These are phyloP conservation scores for Petrocephalus sullivani DNA, from an alignment of 2,797 vertebrate genomes.

Conservation along the genomic window DNA sequence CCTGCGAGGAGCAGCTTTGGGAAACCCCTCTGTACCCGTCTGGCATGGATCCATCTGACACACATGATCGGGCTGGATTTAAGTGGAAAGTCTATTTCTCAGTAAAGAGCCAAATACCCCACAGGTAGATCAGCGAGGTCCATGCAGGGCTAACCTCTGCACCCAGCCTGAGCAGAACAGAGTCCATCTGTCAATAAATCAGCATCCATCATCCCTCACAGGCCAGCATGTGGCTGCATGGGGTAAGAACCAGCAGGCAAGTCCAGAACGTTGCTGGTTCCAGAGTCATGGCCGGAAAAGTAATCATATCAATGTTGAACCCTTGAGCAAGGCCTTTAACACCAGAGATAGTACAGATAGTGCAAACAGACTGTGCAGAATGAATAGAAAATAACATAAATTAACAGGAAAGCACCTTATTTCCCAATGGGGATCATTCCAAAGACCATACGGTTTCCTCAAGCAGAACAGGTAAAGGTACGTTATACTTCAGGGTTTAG, in stretches of 20 bases:
- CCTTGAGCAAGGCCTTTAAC: neutral
- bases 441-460: neutral
- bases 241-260: neutral
- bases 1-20: neutral
- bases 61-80: neutral
- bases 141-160: neutral
- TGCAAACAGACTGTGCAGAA: neutral
- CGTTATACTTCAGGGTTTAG: neutral
- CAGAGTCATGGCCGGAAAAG: neutral
- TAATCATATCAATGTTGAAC: neutral
- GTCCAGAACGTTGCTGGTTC: neutral
- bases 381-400: neutral
- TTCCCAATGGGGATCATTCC: neutral
- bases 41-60: neutral
- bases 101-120: neutral
- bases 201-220: neutral
- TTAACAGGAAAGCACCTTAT: neutral
- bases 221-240: neutral
- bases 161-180: neutral
- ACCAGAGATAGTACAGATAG: neutral
- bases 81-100: neutral
- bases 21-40: neutral
- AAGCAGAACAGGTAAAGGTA: neutral
- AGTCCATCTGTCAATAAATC: neutral
- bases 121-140: neutral